A percentile compares a stretch with the other conserved stretches of the same genome.
Evolutionary conservation across 2,888 invertebrate genomes (phyloP).

Genomic region (Tetragonula carbonaria): DNA sequence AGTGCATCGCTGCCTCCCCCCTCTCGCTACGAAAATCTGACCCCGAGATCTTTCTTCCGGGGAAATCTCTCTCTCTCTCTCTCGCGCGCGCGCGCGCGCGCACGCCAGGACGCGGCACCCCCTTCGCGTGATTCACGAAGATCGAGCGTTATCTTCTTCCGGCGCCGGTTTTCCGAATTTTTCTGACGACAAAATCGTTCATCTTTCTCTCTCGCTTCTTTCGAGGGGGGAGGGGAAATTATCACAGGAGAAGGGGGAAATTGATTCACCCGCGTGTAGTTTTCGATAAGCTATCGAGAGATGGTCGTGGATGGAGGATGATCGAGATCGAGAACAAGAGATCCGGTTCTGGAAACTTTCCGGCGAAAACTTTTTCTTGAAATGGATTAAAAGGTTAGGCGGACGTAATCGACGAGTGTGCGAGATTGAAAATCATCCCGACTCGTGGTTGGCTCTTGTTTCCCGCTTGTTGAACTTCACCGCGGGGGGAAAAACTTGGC

Average conservation of each 20-base stretch:
- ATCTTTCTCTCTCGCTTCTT: neutral
- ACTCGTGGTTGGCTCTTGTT: neutral
- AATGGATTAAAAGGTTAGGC: constrained; percentile 35
- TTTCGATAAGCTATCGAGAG: neutral
- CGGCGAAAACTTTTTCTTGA: neutral
- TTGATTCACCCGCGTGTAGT: neutral
- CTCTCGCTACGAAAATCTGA: constrained; percentile 25
- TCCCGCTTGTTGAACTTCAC: neutral
- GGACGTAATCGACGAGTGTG: constrained; percentile 1
- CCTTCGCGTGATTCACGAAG: constrained; percentile 22
- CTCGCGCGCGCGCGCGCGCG: too few species aligned
- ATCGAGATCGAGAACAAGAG: neutral
- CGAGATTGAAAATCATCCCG: constrained; percentile 25
- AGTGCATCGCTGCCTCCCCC: neutral
- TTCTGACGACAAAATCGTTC: neutral
- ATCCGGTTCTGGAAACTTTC: neutral
- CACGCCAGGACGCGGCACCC: neutral
- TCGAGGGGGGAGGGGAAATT: neutral
- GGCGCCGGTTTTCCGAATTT: constrained; percentile 9
- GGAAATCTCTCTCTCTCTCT: constrained; percentile 30
- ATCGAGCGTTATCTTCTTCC: constrained; percentile 35
- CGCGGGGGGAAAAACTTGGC: neutral
- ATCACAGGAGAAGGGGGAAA: neutral
- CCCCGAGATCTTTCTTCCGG: constrained; percentile 11
- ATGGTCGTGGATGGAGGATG: neutral